These are phyloP conservation scores for Mus spretus DNA, from an alignment of 2,797 vertebrate species.

Conservation along the genomic window DNA sequence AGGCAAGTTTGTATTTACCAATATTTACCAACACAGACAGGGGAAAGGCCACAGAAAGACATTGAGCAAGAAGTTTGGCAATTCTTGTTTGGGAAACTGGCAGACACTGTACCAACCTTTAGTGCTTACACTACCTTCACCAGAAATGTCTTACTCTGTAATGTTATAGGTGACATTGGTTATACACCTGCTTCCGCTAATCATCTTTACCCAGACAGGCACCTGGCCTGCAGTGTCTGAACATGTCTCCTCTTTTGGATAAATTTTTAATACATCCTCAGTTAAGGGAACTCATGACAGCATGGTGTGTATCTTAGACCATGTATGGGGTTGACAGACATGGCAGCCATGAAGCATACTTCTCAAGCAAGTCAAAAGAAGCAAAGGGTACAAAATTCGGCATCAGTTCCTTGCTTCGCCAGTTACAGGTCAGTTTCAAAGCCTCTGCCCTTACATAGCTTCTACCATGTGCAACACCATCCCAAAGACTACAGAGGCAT, in stretches of 20 bases:
- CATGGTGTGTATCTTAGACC: neutral
- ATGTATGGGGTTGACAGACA: neutral
- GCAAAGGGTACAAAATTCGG: neutral
- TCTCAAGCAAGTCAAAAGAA: neutral
- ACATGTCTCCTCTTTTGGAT: neutral
- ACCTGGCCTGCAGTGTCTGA: neutral
- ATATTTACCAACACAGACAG: neutral
- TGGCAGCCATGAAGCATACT: neutral
- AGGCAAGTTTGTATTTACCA: neutral
- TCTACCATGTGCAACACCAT: neutral
- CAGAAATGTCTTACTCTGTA: neutral
- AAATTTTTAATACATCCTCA: neutral
- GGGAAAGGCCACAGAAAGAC: neutral
- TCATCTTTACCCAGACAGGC: no score
- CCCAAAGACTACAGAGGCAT: neutral
- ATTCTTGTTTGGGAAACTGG: neutral
- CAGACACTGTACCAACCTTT: neutral
- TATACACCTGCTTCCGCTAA: no score
- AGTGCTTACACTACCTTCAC: neutral
- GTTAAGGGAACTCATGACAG: constrained; percentile 1
- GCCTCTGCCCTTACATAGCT: neutral
- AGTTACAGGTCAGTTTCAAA: neutral
- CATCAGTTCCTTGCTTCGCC: neutral
- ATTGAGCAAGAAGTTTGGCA: neutral
- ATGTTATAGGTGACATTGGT: no score